Evolutionary conservation across 2,113 vertebrate genomes (phyloP).

Genomic region (human (Homo sapiens)): DNA sequence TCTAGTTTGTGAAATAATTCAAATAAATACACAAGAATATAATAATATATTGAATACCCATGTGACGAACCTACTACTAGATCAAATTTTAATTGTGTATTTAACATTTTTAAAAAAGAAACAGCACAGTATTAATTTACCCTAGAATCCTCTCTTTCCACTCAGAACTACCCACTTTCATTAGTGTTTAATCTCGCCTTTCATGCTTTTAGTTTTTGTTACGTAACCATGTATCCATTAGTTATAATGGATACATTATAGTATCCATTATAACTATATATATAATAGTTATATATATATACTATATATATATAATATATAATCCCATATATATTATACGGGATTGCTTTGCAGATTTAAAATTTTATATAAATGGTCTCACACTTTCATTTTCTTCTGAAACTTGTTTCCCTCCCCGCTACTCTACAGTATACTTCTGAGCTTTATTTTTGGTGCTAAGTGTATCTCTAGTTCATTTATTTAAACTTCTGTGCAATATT

Average conservation of each 20-base stretch:
- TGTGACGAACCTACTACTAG: not conserved
- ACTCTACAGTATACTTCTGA: not conserved
- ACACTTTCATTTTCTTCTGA: not conserved
- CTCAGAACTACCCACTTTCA: not conserved
- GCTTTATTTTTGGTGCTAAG: not conserved
- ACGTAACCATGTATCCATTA: not conserved
- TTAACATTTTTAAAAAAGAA: not conserved
- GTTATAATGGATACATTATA: no score
- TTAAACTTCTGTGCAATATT: not conserved
- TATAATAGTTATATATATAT: no score
- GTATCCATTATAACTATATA: no score
- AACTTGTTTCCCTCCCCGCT: not conserved
- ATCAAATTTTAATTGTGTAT: not conserved
- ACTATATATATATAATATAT: no score
- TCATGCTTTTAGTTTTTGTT: not conserved
- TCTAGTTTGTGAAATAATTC: not conserved
- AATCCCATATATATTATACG: not conserved
- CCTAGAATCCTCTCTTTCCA: not conserved
- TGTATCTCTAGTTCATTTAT: not conserved
- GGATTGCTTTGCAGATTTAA: constrained; percentile 2
- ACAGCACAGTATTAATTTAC: not conserved
- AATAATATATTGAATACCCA: not conserved
- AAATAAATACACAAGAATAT: not conserved
- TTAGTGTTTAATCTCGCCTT: not conserved
- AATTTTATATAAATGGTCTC: not conserved